Evolutionary conservation across 2,113 vertebrate genomes (phyloP), one percentile per base, ranked within the genome.

Genomic region (Aramus guarauna): DNA sequence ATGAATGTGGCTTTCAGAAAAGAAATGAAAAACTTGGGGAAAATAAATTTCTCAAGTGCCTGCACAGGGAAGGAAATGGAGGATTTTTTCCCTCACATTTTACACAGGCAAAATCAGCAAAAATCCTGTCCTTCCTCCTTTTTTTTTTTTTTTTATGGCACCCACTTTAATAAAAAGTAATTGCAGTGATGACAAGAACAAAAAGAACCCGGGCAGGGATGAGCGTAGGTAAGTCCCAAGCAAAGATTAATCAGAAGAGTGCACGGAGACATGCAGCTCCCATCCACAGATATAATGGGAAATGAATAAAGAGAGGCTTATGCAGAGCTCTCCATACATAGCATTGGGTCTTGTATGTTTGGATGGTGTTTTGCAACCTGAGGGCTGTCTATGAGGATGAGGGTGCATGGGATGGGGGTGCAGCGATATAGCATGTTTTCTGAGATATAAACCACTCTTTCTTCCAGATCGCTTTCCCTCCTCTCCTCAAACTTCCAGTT

Each of bases 321-420:
- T 15, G 26, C 9, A 63, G 81, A 72, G 30, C 41, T 68, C 15
- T 63, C 27, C 34, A 11, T 1, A 36, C 36, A 8, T 36, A 45
- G 4, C 1, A 0, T 11, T 19, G 60, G 12, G n/a, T n/a, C 59
- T 26, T 9, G 11, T 2, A 3, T 7, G 10, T 18, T 55, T 0
- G 1, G 37, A 3, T 1, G 10, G 17, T 30, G 24, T 50, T 89
- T 77, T 63, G 9, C 62, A 69, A 7, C 41, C 48, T 2, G 39
- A 48, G 47, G 36, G 36, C 12, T 55, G 6, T 1, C 72, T 39
- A 0, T 4, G 50, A 60, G 60, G 76, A 36, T 59, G 47, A 84
- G n/a, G 32, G 3, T 11, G 30, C 0, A 1, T 17, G 45, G 83
- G 60, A 9, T 36, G 37, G 37, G n/a, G 26, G 47, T 22, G 23